Base-by-base conservation (phyloP, 2,113 vertebrate genomes). In the Rafetus swinhoei region DNA sequence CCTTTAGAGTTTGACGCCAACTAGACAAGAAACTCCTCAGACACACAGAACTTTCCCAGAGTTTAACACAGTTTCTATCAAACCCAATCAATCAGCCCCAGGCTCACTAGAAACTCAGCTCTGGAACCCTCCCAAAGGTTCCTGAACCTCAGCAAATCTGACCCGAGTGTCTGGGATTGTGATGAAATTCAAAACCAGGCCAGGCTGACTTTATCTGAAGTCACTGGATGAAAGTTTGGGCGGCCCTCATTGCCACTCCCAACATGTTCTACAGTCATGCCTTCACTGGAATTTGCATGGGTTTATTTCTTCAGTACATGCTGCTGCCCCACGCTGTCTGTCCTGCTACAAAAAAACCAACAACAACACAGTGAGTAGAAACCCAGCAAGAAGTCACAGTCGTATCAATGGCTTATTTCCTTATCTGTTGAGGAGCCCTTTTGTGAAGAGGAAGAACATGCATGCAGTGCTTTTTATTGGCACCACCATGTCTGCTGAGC, bases 381-480 rank as follows among this genome's bases (percentile, higher is more conserved):
- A 95, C 86, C 90, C 97, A 95, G 95, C 95, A 96, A 93, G 97
- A 96, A 95, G 94, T 95, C 94, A 92, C 88, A 92, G 95, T 94
- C 95, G 93, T 97, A 90, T 90, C 89, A 74, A 81, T 94, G 95
- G 93, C 94, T 96, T 95, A 95, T 94, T 93, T 97, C 92, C 94
- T 96, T 96, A 96, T 95, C 96, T 95, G 91, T 94, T 35, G 81
- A 94, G 96, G 94, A 94, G 97, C 95, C 96, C 90, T 96, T 97
- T 96, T 97, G 94, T 96, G 96, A 86, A 93, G 96, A 95, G 94
- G 94, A 95, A 97, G 95, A 95, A 96, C 94, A 93, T 18, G 50
- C 88, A 97, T 95, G 92, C 94, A 92, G 94, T 0, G 83, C 93
- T 91, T 96, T 97, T 97, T 96, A 97, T 97, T 94, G 89, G 91